Evolutionary conservation across 30 jellyfish, hydroid and myxozoan species (phyloP), one percentile per base, ranked within the genome.

Genomic region (Aurelia aurita complex sp. Pacific): DNA sequence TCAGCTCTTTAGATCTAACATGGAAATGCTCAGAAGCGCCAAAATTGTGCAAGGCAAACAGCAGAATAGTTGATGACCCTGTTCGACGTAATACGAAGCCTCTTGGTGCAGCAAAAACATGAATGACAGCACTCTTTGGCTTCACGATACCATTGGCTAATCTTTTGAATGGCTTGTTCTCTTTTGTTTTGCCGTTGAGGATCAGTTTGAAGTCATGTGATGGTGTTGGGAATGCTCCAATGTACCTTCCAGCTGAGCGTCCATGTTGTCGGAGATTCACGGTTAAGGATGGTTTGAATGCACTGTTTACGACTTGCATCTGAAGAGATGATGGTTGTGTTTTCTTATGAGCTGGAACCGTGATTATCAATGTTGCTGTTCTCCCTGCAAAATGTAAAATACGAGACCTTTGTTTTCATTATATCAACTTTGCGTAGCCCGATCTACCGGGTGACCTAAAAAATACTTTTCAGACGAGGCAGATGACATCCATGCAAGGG

Each of bases 41-140:
- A 59, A 23, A 57, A 35, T n/a, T 52, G 86, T 76, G 62, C 75
- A 19, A 40, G 52, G 51, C 67, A 43, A 62, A 78, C 29, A 78
- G 12, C 23, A 54, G 57, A 46, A 46, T 15, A 10, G 86, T 64
- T 9, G 76, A 18, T 50, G 73, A 54, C 4, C 65, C 42, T n/a
- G 77, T 46, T 35, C 51, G 50, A 5, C 77, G n/a, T 29, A 62
- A 11, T 0, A 17, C 52, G 18, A 62, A 23, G 33, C 88, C 88
- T 11, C 79, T 34, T 11, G 88, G 88, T 64, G 88, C 79, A 17
- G 88, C 29, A 15, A 78, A 63, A 34, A 78, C 52, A 46, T 78
- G 79, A 10, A 78, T 40, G 14, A 78, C 18, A 34, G 52, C 69
- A 3, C 32, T 32, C 18, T 33, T 19, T 13, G 86, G 63, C 18